A percentile compares a stretch with the other conserved stretches of the same genome.
These are phyloP conservation scores for Odocoileus hemionus DNA, from an alignment of 2,113 vertebrate species.

Conservation along the genomic window DNA sequence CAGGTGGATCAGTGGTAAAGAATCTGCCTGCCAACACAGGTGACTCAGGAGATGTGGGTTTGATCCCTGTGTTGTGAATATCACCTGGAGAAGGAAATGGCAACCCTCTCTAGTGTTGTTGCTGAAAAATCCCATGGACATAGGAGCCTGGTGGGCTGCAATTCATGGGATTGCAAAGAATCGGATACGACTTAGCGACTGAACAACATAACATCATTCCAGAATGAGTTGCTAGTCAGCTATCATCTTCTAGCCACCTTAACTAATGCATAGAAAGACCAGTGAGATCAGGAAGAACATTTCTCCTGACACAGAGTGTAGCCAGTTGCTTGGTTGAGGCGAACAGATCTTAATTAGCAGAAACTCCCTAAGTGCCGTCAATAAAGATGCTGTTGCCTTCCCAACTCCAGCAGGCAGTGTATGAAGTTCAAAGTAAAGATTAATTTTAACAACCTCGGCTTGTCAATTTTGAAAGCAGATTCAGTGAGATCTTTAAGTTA, in stretches of 20 bases:
- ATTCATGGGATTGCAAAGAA: background rate
- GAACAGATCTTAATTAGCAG: conserved; percentile 26
- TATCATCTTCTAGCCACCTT: background rate
- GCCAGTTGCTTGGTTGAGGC: background rate
- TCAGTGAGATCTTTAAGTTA: background rate
- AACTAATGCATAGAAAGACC: background rate
- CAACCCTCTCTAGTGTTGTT: background rate
- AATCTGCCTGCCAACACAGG: background rate
- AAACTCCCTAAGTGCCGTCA: background rate
- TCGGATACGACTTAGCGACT: fast-evolving
- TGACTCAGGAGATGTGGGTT: background rate
- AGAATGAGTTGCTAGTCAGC: background rate
- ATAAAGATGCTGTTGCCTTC: background rate
- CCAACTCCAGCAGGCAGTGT: background rate
- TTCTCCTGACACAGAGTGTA: background rate
- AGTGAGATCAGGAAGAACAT: background rate
- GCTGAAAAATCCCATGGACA: background rate
- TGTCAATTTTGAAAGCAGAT: conserved; percentile 16
- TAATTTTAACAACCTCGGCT: conserved; percentile 1
- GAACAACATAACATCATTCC: background rate
- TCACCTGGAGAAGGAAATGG: background rate
- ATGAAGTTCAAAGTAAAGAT: conserved; percentile 24
- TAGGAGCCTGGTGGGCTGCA: background rate
- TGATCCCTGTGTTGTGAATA: background rate
- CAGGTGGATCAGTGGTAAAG: background rate